Base-by-base conservation (phyloP, 2,113 vertebrate species). In the Dicentrarchus labrax region DNA sequence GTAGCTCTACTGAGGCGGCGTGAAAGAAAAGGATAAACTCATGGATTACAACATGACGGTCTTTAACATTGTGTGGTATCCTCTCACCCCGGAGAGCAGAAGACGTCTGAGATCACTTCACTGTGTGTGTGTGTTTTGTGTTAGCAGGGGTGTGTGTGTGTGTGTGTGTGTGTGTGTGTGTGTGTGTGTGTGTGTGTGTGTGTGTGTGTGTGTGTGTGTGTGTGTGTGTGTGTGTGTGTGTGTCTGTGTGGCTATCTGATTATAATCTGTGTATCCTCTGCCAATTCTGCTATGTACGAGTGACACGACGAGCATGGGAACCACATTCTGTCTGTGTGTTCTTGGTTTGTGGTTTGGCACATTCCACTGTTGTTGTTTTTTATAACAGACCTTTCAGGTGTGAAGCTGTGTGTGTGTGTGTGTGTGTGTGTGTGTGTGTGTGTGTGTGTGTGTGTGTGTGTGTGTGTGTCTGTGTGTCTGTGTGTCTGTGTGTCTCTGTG, bases 211-310 rank as follows among this genome's bases (percentile, higher is more conserved):
- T 53, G 47, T 68, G 51, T 22, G 47, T 65, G 59, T 17, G 45
- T 59, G 50, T 69, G 54, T 69, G 54, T 47, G 73, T 64, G 80
- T 11, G 59, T 38, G 72, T 51, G 54, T n/a, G n/a, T n/a, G n/a
- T n/a, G n/a, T n/a, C n/a, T n/a, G n/a, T n/a, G 3, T 43, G 53
- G 13, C 19, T 50, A 5, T 0, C 39, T 48, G 77, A 85, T 72
- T 76, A 66, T 62, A 53, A 80, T 80, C 66, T 39, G 22, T 24
- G 45, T 61, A 2, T 72, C 15, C 68, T 48, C 78, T 86, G 84
- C 84, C 84, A 86, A 61, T 54, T 76, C 53, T 67, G 59, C 43
- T 84, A 0, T 64, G 48, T 70, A 62, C 48, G 30, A 67, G 60
- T 19, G 24, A 22, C 2, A 5, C 12, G n/a, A 54, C 53, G 13